phyloP scores from a whole-genome alignment of 2,888 invertebrate species.

The Ctenicera cuprea region DNA sequence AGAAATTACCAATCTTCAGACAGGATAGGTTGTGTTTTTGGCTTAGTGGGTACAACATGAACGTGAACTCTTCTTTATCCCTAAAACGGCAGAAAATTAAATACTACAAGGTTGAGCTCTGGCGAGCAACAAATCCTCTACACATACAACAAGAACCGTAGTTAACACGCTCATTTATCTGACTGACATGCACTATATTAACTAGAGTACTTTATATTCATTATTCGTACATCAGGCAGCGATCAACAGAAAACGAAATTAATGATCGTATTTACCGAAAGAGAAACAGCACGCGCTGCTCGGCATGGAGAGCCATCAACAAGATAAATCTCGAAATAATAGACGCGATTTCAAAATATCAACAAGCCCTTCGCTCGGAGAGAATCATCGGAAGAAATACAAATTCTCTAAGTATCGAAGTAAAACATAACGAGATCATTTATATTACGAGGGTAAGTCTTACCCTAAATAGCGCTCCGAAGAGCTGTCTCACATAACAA shows the following conservation, averaged over 20 bases:
- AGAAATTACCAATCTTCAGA: too few relatives aligned
- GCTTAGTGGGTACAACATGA: neutral
- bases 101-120: conserved; percentile 3
- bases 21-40: neutral
- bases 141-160: conserved; percentile 38
- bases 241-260: conserved; percentile 52
- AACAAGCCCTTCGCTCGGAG: conserved; percentile 31
- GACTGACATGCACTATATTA: conserved; percentile 50
- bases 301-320: conserved; percentile 44
- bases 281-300: conserved; percentile 48
- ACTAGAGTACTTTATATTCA: conserved; percentile 49
- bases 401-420: conserved; percentile 4
- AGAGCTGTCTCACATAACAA: conserved; percentile 29
- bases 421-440: conserved; percentile 15
- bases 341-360: conserved; percentile 47
- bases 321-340: conserved; percentile 52
- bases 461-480: conserved; percentile 7
- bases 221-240: conserved; percentile 52
- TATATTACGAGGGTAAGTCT: neutral
- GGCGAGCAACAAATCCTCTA: conserved; percentile 35
- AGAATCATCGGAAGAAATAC: conserved; percentile 13
- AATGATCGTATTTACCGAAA: conserved; percentile 53
- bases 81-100: conserved; percentile 14
- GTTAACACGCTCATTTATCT: conserved; percentile 49
- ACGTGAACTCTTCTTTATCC: neutral